These are phyloP conservation scores for Holothuria leucospilota DNA, from an alignment of 53 echinoderm and acorn worm genomes.

Conservation along the genomic window DNA sequence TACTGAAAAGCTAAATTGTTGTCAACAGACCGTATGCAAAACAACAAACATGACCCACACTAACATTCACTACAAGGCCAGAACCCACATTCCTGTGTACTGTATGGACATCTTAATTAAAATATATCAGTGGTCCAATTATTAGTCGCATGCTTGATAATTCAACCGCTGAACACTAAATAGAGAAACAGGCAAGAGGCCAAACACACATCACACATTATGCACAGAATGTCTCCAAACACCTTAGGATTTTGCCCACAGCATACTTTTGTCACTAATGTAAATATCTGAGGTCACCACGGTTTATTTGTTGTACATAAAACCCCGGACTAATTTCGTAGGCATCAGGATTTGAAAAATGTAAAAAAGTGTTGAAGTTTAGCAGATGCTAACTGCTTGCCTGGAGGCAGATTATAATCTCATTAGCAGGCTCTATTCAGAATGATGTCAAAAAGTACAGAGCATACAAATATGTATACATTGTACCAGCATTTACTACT, in stretches of 20 bases:
- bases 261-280: constrained; percentile 31
- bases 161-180: no score
- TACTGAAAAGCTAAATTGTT: no score
- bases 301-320: constrained; percentile 42
- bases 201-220: background rate
- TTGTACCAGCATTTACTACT: no score
- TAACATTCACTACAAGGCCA: background rate
- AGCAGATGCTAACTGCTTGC: constrained; percentile 27
- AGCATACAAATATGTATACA: no score
- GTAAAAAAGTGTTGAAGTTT: constrained; percentile 39
- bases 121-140: background rate
- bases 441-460: background rate
- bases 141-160: no score
- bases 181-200: no score
- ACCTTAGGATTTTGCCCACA: constrained; percentile 6
- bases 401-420: constrained; percentile 21
- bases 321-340: constrained; percentile 41
- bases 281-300: constrained; percentile 32
- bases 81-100: background rate
- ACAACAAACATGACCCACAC: background rate
- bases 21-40: background rate
- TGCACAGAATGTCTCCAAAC: background rate
- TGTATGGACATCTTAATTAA: background rate
- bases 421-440: background rate
- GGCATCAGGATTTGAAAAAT: constrained; percentile 37